Evolutionary conservation across 2,113 vertebrate species (phyloP), one percentile per base, ranked within the genome.

Genomic region (Xiphophorus hellerii): DNA sequence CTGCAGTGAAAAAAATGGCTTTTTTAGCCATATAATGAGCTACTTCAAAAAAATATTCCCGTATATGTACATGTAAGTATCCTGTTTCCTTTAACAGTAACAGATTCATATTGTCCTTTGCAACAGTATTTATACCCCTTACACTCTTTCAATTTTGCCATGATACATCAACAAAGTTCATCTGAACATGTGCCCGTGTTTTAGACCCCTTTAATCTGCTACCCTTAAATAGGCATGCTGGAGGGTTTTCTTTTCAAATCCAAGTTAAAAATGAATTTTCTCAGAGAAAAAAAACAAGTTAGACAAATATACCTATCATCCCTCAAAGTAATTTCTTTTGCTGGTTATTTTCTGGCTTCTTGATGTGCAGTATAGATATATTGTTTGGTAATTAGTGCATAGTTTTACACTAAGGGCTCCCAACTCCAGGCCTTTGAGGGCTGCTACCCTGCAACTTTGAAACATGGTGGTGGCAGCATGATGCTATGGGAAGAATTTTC

Each of bases 31-130:
- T 87, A 62, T 75, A 78, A 80, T 75, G 65, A 78, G 67, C 30
- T 14, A 39, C 80, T 76, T 84, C 66, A 77, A 28, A 28, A 28
- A 28, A 28, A 1, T 28, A 28, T 37, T 37, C 37, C 80, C 74
- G 67, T 30, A 28, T 22, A 67, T 33, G 27, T 84, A 88, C 80
- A 54, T 51, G 62, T 58, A 79, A 22, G 31, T 69, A 80, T 89
- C 80, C 51, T 80, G 29, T 83, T 25, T 73, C 61, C 15, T 44
- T 44, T 44, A 81, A 35, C 51, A 20, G 17, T 76, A 77, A 78
- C 71, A 89, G 77, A 69, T 71, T 75, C 29, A 62, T 44, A 15
- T 73, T 63, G 51, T 58, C 2, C 51, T 9, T 58, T n/a, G 9
- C 51, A 9, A 9, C 25, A 58, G 8, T 58, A n/a, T n/a, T 58